Percentiles rank a stretch among this genome's conserved stretches.
phyloP scores from a whole-genome alignment of 2,113 vertebrate genomes.

The Phycodurus eques region DNA sequence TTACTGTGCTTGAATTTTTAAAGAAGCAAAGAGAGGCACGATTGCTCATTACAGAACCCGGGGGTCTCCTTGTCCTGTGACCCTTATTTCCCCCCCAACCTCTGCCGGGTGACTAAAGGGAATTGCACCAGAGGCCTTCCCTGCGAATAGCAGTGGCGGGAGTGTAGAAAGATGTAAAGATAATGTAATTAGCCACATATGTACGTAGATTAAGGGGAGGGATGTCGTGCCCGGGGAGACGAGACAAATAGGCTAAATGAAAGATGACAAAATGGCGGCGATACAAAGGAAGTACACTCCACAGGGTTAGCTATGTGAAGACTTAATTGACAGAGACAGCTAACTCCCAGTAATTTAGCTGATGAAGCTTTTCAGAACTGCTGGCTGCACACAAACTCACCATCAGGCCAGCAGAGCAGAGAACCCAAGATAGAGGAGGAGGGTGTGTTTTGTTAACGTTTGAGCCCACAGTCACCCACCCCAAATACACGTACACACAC shows the following conservation, averaged over 20 bases:
- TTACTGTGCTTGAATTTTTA: slow-evolving; percentile 22
- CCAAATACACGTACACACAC: slow-evolving; percentile 13
- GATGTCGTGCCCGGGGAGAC: background rate
- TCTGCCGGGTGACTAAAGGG: slow-evolving; percentile 12
- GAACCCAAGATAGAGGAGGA: slow-evolving; percentile 43
- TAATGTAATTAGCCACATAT: slow-evolving; percentile 42
- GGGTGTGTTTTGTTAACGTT: slow-evolving; percentile 61
- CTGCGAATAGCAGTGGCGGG: background rate
- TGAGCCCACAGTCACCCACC: slow-evolving; percentile 36
- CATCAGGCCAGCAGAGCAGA: slow-evolving; percentile 37
- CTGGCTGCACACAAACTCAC: slow-evolving; percentile 61
- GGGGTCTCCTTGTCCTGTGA: slow-evolving; percentile 10
- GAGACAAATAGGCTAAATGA: slow-evolving; percentile 31
- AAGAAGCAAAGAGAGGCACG: slow-evolving; percentile 23
- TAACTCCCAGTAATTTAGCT: slow-evolving; percentile 72
- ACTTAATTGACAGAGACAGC: slow-evolving; percentile 70
- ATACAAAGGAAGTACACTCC: slow-evolving; percentile 22
- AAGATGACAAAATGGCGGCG: slow-evolving; percentile 42
- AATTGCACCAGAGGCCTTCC: slow-evolving; percentile 17
- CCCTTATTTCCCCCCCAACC: background rate
- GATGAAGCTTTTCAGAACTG: slow-evolving; percentile 69
- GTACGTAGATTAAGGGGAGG: slow-evolving; percentile 33
- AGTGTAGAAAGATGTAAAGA: slow-evolving; percentile 11
- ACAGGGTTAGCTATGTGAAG: slow-evolving; percentile 29
- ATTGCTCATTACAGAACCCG: slow-evolving; percentile 47